Base-by-base conservation (phyloP, 2,113 vertebrate species). In the Leptobrachium ailaonicum region DNA sequence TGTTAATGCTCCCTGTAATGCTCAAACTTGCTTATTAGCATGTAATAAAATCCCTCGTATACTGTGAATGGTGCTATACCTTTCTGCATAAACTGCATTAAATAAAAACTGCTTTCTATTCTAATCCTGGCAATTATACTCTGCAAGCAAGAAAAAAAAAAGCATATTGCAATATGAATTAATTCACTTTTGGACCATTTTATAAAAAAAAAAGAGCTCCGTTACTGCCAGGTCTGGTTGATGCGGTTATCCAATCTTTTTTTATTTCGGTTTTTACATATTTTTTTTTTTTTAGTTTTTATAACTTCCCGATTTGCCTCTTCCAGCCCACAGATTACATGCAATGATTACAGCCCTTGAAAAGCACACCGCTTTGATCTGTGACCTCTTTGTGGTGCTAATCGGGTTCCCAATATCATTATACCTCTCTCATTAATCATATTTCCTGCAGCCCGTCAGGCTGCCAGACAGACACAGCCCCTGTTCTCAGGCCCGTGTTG, bases 381-480 rank as follows among this genome's bases (percentile, higher is more conserved):
- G 93, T 97, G 96, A 97, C 95, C 95, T 95, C 92, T 93, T 88
- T 93, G 93, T 90, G 93, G 91, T 94, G 93, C 90, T 97, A 97
- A 96, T 94, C 94, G 94, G 94, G 92, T 92, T 92, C 91, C 94
- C 96, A 94, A 95, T 97, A 95, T 95, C 94, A 93, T 94, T 94
- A 92, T 92, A 89, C 91, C 94, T 92, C 89, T 86, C 88, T 95
- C 95, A 96, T 97, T 96, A 97, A 97, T 97, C 95, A 97, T 95
- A 94, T 93, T 92, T 92, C 91, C 90, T 91, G 91, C 87, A 87
- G 84, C 90, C 87, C 86, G 87, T 91, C 89, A 88, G 90, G 83
- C 91, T 90, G 87, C 83, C 89, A 92, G 92, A 88, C 93, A 93
- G 90, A 87, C 73, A 85, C 14, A 85, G 88, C 88, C 89, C 88